Percentiles rank a stretch among this genome's conserved stretches.
phyloP scores from a whole-genome alignment of 2,113 vertebrate species.

The Oplegnathus fasciatus region DNA sequence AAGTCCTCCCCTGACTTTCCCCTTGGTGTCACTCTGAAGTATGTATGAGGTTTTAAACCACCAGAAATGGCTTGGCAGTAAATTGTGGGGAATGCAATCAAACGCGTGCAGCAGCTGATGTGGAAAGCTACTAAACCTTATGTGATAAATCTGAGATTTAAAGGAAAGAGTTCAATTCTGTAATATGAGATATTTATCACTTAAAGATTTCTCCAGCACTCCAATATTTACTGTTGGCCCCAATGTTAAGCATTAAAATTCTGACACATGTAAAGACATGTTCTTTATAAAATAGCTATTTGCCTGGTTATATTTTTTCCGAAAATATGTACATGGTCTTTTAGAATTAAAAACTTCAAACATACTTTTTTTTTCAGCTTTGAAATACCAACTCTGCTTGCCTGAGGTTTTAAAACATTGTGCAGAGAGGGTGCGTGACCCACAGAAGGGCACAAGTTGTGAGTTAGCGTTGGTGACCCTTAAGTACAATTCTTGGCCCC shows the following conservation, averaged over 20 bases:
- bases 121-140: slow-evolving; percentile 6
- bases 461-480: slow-evolving; percentile 64
- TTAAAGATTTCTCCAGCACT: background rate
- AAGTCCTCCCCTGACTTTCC: slow-evolving; percentile 44
- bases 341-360: background rate
- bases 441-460: slow-evolving; percentile 27
- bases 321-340: background rate
- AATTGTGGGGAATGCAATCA: slow-evolving; percentile 41
- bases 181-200: slow-evolving; percentile 28
- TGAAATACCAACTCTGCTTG: background rate
- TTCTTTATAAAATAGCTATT: slow-evolving; percentile 31
- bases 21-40: slow-evolving; percentile 32
- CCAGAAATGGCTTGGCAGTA: slow-evolving; percentile 28
- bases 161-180: background rate
- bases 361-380: background rate
- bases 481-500: slow-evolving; percentile 48
- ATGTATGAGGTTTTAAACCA: slow-evolving; percentile 45
- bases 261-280: background rate
- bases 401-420: slow-evolving; percentile 28
- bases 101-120: slow-evolving; percentile 14
- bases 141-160: slow-evolving; percentile 28
- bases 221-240: background rate
- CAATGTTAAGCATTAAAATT: slow-evolving; percentile 25
- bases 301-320: background rate
- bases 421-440: slow-evolving; percentile 27